Conservation (phyloP, 2,113 vertebrate species). For the Sinocyclocheilus anophthalmus region DNA sequence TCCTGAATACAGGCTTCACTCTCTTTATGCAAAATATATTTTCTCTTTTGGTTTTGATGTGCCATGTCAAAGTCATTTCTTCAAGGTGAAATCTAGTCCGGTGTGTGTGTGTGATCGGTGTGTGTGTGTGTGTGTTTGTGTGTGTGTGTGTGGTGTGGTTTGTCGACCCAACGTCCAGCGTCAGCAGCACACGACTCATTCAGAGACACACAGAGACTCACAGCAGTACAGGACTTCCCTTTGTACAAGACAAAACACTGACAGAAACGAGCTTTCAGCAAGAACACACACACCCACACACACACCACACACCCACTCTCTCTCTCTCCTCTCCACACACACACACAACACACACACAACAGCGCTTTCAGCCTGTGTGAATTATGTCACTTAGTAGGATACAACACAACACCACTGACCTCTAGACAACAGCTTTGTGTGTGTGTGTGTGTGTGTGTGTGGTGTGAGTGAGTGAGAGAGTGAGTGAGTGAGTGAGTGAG, state of each 20-base stretch:
- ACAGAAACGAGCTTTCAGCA: not conserved
- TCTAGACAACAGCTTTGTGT: not conserved
- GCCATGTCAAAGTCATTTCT: too few species aligned
- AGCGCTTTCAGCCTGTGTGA: not conserved
- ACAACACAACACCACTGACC: conserved; percentile 15
- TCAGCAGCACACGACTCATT: not conserved
- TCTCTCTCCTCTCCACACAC: too few species aligned
- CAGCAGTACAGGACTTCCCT: not conserved
- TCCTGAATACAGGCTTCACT: too few species aligned
- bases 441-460: not conserved
- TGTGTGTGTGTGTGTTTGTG: too few species aligned
- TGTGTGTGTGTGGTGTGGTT: not conserved
- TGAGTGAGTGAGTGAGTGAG: too few species aligned
- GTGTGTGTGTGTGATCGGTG: not conserved
- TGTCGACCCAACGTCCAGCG: not conserved
- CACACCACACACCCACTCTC: too few species aligned
- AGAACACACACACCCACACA: conserved; percentile 17
- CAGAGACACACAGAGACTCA: not conserved
- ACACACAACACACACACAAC: conserved; percentile 29
- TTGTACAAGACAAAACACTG: not conserved
- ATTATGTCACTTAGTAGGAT: not conserved
- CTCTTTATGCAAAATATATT: too few species aligned
- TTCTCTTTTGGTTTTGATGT: too few species aligned
- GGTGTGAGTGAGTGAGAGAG: too few species aligned
- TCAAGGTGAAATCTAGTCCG: too few species aligned